phyloP scores from a whole-genome alignment of 2,888 invertebrate genomes.

The Tachina lurida region DNA sequence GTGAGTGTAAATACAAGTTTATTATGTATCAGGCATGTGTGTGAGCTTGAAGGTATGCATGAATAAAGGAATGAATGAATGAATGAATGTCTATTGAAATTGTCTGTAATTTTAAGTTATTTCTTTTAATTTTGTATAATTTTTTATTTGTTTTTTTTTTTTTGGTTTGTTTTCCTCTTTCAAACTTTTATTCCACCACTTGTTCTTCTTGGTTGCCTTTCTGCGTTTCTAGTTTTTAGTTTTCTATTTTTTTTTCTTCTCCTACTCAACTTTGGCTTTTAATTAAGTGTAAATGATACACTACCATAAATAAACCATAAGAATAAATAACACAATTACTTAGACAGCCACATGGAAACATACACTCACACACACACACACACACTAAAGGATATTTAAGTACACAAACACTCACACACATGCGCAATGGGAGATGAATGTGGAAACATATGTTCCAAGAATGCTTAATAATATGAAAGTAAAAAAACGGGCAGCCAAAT shows the following conservation, averaged over 20 bases:
- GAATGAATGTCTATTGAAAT: conserved; percentile 36
- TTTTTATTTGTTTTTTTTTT: conserved; percentile 18
- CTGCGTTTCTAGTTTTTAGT: conserved; percentile 11
- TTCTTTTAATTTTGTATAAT: conserved; percentile 66
- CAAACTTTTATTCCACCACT: conserved; percentile 26
- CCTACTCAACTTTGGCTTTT: conserved; percentile 69
- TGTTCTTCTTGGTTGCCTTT: conserved; percentile 30
- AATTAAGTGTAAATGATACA: conserved; percentile 72
- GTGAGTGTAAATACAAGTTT: conserved; percentile 4
- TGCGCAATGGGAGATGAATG: conserved; percentile 22
- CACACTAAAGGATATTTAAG: neutral
- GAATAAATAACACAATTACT: conserved; percentile 61
- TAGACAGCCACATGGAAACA: conserved; percentile 14
- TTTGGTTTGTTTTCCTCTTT: conserved; percentile 13
- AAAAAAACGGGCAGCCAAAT: conserved; percentile 40
- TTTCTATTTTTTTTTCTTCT: conserved; percentile 17
- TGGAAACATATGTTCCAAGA: conserved; percentile 47
- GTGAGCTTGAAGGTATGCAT: neutral
- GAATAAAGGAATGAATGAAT: too few relatives aligned
- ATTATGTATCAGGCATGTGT: conserved; percentile 3
- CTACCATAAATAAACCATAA: conserved; percentile 70
- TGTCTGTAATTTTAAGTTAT: conserved; percentile 67
- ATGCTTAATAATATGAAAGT: conserved; percentile 10
- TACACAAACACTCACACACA: neutral
- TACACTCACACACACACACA: neutral